A percentile compares a stretch with the other conserved stretches of the same genome.
These are phyloP conservation scores for Sapayoa aenigma DNA, from an alignment of 2,113 vertebrate species.

Conservation along the genomic window DNA sequence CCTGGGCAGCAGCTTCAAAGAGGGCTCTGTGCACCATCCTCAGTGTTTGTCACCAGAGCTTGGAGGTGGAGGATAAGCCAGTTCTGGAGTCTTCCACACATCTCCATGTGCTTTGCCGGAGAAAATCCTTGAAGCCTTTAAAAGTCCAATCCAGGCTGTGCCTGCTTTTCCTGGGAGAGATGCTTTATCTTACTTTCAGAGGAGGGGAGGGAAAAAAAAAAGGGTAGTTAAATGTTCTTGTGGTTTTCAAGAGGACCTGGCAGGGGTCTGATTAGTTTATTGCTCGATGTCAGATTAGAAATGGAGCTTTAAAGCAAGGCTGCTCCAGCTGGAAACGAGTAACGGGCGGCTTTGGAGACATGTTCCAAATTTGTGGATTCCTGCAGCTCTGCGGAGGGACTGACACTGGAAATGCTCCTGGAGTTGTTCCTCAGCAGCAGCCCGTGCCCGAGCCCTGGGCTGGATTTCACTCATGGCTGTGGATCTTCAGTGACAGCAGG, in stretches of 20 bases:
- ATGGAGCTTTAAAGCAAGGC: not conserved
- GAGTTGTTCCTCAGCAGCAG: not conserved
- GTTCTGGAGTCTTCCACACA: accelerated
- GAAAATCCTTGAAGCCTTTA: not conserved
- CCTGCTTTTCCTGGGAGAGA: not conserved
- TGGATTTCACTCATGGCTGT: accelerated
- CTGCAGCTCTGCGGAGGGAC: not conserved
- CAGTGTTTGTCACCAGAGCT: accelerated
- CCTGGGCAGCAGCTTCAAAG: accelerated
- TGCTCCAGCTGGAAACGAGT: not conserved
- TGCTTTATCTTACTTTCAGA: not conserved
- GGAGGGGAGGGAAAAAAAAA: not conserved
- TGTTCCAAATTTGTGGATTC: not conserved
- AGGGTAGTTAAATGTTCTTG: not conserved
- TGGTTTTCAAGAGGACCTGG: not conserved
- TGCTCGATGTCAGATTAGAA: not conserved
- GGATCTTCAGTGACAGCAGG: not conserved
- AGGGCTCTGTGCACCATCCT: not conserved
- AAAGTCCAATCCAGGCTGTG: not conserved
- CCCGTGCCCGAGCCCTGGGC: accelerated
- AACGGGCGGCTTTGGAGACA: not conserved
- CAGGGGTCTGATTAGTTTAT: not conserved
- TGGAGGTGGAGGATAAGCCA: not conserved
- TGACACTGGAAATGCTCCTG: not conserved
- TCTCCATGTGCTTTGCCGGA: not conserved